Percentiles rank a stretch among this genome's conserved stretches.
Evolutionary conservation across 2,888 invertebrate genomes (phyloP).

Genomic region (Cremastinae sp.): DNA sequence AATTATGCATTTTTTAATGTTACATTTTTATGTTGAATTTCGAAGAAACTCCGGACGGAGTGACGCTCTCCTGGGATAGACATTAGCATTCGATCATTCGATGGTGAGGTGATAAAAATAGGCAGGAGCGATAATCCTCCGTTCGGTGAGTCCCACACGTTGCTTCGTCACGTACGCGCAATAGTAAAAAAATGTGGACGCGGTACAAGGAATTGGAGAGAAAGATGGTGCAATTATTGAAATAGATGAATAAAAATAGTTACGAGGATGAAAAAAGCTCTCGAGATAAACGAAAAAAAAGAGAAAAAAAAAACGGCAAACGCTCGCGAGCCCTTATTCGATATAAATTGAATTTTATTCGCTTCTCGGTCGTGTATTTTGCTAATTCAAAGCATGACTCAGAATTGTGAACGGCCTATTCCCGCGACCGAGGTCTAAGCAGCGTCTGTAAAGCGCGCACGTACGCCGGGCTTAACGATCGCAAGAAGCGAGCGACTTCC

Average conservation of each 20-base stretch:
- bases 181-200: no score
- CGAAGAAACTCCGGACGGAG: no score
- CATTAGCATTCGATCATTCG: no score
- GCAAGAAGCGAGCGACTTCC: slow-evolving; percentile 27
- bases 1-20: no score
- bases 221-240: no score
- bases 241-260: neutral
- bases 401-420: slow-evolving; percentile 37
- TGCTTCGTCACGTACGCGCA: no score
- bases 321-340: slow-evolving; percentile 11
- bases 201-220: no score
- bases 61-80: no score
- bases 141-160: no score
- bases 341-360: slow-evolving; percentile 58
- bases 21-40: no score
- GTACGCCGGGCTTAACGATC: neutral
- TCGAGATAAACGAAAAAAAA: slow-evolving; percentile 10
- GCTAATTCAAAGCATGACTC: slow-evolving; percentile 62
- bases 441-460: slow-evolving; percentile 2
- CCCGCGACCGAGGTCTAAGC: slow-evolving; percentile 26
- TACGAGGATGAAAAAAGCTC: neutral
- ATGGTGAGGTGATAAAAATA: no score
- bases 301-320: neutral
- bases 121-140: no score
- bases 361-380: slow-evolving; percentile 31